Base-by-base conservation (phyloP, 2,113 vertebrate species). In the Myocastor coypus region DNA sequence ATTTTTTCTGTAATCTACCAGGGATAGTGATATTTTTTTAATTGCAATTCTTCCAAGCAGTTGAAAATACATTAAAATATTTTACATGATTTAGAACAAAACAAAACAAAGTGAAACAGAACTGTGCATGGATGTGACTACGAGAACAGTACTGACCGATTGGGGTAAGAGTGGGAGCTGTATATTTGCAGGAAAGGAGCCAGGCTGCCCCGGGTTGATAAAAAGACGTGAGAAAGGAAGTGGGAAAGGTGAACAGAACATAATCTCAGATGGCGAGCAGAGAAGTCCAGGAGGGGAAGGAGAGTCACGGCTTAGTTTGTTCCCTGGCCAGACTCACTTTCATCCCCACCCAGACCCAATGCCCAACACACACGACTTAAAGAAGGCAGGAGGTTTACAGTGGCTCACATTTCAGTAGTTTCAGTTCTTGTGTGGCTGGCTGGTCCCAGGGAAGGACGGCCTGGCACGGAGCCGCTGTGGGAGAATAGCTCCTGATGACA, bases 31-130 rank as follows among this genome's bases (percentile, higher is more conserved):
- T 64, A 34, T 83, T 89, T 34, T 30, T 57, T 64, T 34, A 30
- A 83, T 22, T 66, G 55, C 24, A 10, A 32, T 64, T 87, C 37
- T 80, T 83, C 68, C 34, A 20, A 55, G 55, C 14, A 64, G 16
- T 78, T 94, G n/a, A 83, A 8, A 92, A 85, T 87, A 66, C 22
- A 94, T 9, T 94, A 68, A 87, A 87, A 64, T 83, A 83, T 17
- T 75, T 83, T 83, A 10, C 69, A 19, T 20, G 52, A 28, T 75
- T 63, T 59, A 37, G 37, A 73, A 73, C n/a, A 40, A 71, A 66
- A 19, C 68, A 63, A 94, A 81, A 50, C 52, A 22, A 77, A 59
- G 80, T 61, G 11, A 75, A 69, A 37, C 68, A 55, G 69, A 52
- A 84, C 71, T 88, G 80, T 20, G 32, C 22, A 0, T 24, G 30